phyloP scores from a whole-genome alignment of 2,113 vertebrate species.

The Reinhardtius hippoglossoides region DNA sequence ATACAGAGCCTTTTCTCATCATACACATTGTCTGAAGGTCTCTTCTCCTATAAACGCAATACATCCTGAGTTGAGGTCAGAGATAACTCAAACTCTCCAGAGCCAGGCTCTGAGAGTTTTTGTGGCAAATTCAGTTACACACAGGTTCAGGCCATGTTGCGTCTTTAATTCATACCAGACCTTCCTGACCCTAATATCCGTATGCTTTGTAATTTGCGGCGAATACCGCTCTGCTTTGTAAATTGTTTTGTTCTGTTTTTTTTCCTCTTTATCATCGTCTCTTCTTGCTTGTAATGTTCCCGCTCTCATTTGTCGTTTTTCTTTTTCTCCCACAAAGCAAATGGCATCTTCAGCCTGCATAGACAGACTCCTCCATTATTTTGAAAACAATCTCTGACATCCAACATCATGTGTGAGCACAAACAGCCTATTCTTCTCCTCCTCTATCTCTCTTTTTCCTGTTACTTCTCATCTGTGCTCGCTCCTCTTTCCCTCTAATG shows the following conservation, averaged over 20 bases:
- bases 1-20: constrained; percentile 57
- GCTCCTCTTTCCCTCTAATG: constrained; percentile 62
- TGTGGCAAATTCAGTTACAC: constrained; percentile 25
- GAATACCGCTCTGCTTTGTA: constrained; percentile 13
- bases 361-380: constrained; percentile 59
- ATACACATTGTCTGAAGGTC: constrained; percentile 41
- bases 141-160: constrained; percentile 4
- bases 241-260: constrained; percentile 52
- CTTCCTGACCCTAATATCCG: constrained; percentile 31
- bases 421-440: constrained; percentile 53
- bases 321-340: constrained; percentile 29
- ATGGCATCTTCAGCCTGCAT: constrained; percentile 43
- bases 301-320: constrained; percentile 38
- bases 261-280: constrained; percentile 41
- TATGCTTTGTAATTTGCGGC: constrained; percentile 41
- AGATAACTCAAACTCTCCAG: constrained; percentile 52
- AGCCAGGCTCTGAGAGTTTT: too few relatives aligned
- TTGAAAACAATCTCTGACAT: constrained; percentile 59
- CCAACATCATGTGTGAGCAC: constrained; percentile 48
- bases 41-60: constrained; percentile 32
- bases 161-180: constrained; percentile 48
- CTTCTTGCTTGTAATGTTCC: constrained; percentile 30
- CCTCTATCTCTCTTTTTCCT: constrained; percentile 27
- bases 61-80: constrained; percentile 39
- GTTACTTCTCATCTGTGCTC: constrained; percentile 62